Percentiles rank a stretch among this genome's conserved stretches.
Conservation (phyloP, 2,113 vertebrate species). For the Gorsachius goisagi region DNA sequence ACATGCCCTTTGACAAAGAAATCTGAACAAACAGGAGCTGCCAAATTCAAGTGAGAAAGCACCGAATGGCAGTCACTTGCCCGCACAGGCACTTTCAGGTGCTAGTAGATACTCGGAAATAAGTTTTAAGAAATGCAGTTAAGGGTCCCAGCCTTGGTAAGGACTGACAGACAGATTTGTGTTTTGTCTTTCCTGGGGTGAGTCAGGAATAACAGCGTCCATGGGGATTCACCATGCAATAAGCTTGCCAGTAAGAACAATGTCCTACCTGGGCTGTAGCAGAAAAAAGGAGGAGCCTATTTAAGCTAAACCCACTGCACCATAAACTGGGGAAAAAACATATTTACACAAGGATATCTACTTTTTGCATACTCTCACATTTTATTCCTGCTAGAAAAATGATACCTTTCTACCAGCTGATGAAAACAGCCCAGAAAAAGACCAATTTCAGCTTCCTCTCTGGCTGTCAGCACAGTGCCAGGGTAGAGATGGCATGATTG, state of each 20-base stretch:
- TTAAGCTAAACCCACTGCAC: neutral
- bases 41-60: neutral
- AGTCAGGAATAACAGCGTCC: neutral
- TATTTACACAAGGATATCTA: neutral
- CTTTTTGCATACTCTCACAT: neutral
- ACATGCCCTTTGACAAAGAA: neutral
- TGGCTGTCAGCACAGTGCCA: neutral
- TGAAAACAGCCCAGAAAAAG: conserved; percentile 16
- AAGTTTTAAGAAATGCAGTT: neutral
- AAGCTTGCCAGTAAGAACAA: neutral
- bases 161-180: neutral
- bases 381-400: neutral
- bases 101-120: neutral
- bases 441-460: neutral
- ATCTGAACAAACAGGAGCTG: neutral
- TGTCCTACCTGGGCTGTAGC: neutral
- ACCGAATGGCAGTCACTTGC: neutral
- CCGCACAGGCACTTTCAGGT: neutral
- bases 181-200: neutral
- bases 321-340: neutral
- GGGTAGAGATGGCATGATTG: neutral
- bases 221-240: neutral
- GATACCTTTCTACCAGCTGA: neutral
- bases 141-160: neutral
- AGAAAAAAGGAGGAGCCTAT: neutral